phyloP scores from a whole-genome alignment of 2,888 invertebrate genomes.

The Orthosia gothica region DNA sequence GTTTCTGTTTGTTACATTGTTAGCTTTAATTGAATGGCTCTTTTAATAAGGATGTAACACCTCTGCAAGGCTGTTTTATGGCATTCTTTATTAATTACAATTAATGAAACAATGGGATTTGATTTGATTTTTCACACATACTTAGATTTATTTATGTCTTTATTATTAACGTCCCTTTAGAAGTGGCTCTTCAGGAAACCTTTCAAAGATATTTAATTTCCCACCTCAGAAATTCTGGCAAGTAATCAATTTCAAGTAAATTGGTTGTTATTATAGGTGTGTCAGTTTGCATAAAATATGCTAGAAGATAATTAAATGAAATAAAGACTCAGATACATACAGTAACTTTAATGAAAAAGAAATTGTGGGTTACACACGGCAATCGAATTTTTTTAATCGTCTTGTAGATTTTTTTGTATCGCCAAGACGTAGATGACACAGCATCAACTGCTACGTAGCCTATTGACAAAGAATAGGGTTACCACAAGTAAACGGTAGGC shows the following conservation, averaged over 20 bases:
- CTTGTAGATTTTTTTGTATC: too few species aligned
- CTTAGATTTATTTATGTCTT: background rate
- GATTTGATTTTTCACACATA: background rate
- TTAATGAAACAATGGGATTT: background rate
- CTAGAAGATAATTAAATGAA: background rate
- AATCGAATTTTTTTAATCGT: background rate
- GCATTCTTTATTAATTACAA: conserved; percentile 16
- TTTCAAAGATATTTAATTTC: background rate
- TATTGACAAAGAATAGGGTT: conserved; percentile 51
- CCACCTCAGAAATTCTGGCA: background rate
- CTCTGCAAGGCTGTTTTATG: conserved; percentile 2
- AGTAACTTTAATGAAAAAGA: conserved; percentile 1
- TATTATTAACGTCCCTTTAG: background rate
- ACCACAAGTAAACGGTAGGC: conserved; percentile 33
- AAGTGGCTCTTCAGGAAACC: background rate
- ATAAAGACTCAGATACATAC: background rate
- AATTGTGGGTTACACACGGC: background rate
- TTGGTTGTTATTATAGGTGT: background rate
- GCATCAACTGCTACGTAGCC: conserved; percentile 16
- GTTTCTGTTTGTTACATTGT: background rate
- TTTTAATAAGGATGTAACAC: conserved; percentile 20
- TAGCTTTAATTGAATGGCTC: conserved; percentile 25
- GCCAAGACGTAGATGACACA: conserved; percentile 30
- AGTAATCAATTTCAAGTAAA: background rate
- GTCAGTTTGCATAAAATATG: background rate